Base-by-base conservation (phyloP, 2,113 vertebrate species). In the Phaetusa simplex region DNA sequence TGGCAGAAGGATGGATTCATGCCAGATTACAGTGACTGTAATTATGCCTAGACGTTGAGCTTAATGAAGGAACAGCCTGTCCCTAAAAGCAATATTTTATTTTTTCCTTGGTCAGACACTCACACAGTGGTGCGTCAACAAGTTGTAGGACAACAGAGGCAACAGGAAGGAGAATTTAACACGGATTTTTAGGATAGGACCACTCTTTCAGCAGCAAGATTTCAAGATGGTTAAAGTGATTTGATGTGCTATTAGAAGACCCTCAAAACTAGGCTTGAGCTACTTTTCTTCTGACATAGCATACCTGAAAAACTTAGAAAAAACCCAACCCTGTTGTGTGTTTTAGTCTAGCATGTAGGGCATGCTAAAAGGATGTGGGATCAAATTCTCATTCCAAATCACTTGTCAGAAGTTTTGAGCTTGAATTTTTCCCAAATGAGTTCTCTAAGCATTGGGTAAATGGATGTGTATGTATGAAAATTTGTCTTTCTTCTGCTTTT, bases 311-410 rank as follows among this genome's bases (percentile, higher is more conserved):
- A 86, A 30, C 2, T 43, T 36, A 18, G 5, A 4, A 56, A 52
- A 19, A n/a, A 1, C 0, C 0, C 13, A 74, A 22, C 1, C 1
- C 1, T 61, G 12, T 34, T 42, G 7, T 34, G 7, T 61, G 4
- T 84, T 93, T 89, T 62, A n/a, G 49, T n/a, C 23, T 29, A 45
- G 36, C 7, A 53, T 61, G 52, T 78, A 78, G 26, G 23, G 42
- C 23, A 47, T 62, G 10, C 5, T 78, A 43, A 78, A 78, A 47
- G 8, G 12, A 62, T 70, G 3, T 65, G 18, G 6, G 15, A 49
- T 82, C 15, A 79, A 62, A 92, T 56, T 78, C 22, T 73, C 24
- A 36, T 55, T 84, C 45, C 5, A 70, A 34, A 74, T 70, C 30
- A 45, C 17, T 66, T 58, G 1, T 62, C 18, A 36, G 45, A 82